A percentile compares a stretch with the other conserved stretches of the same genome.
Conservation (phyloP, 2,888 invertebrate species). For the Scaptomyza caliginosa region DNA sequence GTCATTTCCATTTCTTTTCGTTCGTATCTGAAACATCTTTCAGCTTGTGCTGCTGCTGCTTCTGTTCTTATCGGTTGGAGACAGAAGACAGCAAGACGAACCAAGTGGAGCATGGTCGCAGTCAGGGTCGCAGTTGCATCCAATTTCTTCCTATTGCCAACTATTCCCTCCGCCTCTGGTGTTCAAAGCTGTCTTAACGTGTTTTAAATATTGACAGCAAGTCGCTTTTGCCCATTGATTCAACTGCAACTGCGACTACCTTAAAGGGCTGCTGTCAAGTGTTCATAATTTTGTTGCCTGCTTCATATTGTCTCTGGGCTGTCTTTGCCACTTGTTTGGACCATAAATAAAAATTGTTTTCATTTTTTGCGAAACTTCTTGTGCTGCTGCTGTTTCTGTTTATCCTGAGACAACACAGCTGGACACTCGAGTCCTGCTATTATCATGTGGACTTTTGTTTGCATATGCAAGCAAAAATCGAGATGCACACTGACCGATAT, state of each 20-base stretch:
- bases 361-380: background rate
- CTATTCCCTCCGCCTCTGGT: background rate
- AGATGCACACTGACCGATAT: constrained; percentile 36
- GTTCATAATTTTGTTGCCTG: constrained; percentile 47
- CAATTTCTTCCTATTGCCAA: constrained; percentile 9
- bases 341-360: constrained; percentile 58
- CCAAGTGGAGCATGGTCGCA: constrained; percentile 54
- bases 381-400: background rate
- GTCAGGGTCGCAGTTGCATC: constrained; percentile 53
- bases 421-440: constrained; percentile 24
- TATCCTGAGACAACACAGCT: constrained; percentile 39
- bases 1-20: constrained; percentile 5
- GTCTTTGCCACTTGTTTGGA: constrained; percentile 39
- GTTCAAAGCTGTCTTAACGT: constrained; percentile 30
- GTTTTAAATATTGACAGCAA: constrained; percentile 79
- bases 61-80: constrained; percentile 69
- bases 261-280: constrained; percentile 49
- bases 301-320: background rate
- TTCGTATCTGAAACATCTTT: constrained; percentile 49
- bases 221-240: constrained; percentile 76
- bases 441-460: constrained; percentile 36
- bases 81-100: constrained; percentile 49
- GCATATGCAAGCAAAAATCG: constrained; percentile 58
- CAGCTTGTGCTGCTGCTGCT: constrained; percentile 28
- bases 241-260: constrained; percentile 35